These are phyloP conservation scores for Tenthredo livida DNA, from an alignment of 2,888 invertebrate species.

Conservation along the genomic window DNA sequence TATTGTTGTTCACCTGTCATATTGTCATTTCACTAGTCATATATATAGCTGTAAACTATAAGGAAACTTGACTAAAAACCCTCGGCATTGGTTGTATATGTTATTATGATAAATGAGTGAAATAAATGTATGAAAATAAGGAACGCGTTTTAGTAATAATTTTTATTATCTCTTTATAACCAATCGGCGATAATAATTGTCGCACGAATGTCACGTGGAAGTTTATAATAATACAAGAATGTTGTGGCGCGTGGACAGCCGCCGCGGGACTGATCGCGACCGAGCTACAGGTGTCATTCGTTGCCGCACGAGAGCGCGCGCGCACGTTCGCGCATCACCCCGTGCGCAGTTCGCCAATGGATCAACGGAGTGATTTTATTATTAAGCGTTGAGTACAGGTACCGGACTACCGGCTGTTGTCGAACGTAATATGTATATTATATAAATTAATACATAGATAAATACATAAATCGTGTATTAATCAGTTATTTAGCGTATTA, in stretches of 20 bases:
- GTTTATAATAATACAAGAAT: conserved; percentile 54
- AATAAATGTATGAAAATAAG: background rate
- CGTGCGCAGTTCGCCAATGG: conserved; percentile 53
- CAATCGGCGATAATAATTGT: background rate
- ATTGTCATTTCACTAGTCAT: background rate
- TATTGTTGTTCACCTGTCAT: background rate
- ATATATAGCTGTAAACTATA: conserved; percentile 8
- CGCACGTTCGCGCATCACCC: conserved; percentile 56
- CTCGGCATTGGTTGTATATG: background rate
- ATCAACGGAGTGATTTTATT: conserved; percentile 30
- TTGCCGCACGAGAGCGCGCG: conserved; percentile 57
- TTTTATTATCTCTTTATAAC: background rate
- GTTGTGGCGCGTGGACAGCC: conserved; percentile 73
- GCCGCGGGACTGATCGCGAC: conserved; percentile 75
- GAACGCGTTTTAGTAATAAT: background rate
- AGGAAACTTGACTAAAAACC: background rate
- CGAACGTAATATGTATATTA: background rate
- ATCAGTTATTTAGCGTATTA: background rate
- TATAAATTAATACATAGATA: background rate
- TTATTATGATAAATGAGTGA: background rate
- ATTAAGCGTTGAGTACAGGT: background rate
- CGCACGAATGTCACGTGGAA: conserved; percentile 55
- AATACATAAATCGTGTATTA: background rate
- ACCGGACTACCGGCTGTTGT: background rate
- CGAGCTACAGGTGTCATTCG: conserved; percentile 76